Percentiles rank a stretch among this genome's conserved stretches.
Evolutionary conservation across 1,140 invertebrate species (phyloP).

Genomic region (Cataglyphis hispanica): DNA sequence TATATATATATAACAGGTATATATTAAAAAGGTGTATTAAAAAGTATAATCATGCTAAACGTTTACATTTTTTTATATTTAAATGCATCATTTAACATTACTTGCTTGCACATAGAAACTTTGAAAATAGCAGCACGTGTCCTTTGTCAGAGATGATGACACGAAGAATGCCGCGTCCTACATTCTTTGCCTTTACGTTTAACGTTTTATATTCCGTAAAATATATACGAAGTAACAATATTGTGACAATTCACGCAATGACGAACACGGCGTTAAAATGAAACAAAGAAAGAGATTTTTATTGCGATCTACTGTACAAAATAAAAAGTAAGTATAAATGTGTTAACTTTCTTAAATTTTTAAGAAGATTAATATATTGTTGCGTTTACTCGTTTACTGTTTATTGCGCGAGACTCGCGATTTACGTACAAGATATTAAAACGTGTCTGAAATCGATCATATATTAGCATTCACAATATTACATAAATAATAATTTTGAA

Average conservation of each 20-base stretch:
- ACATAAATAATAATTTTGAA: neutral
- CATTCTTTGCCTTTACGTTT: neutral
- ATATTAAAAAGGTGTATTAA: too few species aligned
- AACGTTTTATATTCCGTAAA: neutral
- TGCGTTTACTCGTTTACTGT: neutral
- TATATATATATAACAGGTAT: too few species aligned
- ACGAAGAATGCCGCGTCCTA: neutral
- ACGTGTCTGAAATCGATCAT: neutral
- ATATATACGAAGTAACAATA: neutral
- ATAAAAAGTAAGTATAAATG: slow-evolving; percentile 19
- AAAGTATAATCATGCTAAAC: neutral
- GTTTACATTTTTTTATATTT: neutral
- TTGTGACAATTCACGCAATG: neutral
- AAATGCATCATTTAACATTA: neutral
- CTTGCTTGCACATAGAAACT: neutral
- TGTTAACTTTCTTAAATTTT: too few species aligned
- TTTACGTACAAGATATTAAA: neutral
- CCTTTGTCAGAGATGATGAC: neutral
- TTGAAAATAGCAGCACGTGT: neutral
- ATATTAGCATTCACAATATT: neutral
- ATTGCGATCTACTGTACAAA: neutral
- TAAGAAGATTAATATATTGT: neutral
- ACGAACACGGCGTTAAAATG: neutral
- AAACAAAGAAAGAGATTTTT: neutral
- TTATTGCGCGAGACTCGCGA: neutral